These are phyloP conservation scores for Tyrannus savana DNA, from an alignment of 2,113 vertebrate genomes.

Conservation along the genomic window DNA sequence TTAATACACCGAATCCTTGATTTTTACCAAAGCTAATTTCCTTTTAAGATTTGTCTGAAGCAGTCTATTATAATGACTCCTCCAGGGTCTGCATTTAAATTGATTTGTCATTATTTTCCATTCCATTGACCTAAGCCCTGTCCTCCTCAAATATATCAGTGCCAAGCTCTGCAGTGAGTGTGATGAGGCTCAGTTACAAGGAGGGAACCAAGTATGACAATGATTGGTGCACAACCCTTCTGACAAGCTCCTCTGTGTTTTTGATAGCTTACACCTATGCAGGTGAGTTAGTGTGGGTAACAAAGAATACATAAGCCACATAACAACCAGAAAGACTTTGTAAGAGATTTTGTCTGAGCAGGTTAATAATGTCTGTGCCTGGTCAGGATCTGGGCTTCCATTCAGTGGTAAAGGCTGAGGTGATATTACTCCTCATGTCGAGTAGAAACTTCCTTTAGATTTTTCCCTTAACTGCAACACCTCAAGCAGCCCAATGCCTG, in stretches of 20 bases:
- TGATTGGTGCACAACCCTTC: neutral
- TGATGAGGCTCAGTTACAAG: neutral
- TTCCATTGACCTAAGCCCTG: neutral
- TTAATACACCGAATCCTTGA: slow-evolving; percentile 1
- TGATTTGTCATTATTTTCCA: slow-evolving; percentile 24
- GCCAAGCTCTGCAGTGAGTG: neutral
- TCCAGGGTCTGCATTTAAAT: slow-evolving; percentile 29
- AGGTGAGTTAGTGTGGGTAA: neutral
- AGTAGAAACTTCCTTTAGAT: neutral
- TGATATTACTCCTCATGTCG: neutral
- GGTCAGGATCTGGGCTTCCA: neutral
- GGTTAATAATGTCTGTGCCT: neutral
- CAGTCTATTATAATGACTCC: neutral
- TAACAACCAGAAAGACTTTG: neutral
- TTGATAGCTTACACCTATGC: neutral
- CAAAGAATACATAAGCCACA: neutral
- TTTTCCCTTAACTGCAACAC: neutral
- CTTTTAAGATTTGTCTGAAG: slow-evolving; percentile 19
- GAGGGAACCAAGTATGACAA: neutral
- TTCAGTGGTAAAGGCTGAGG: neutral
- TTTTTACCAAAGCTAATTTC: slow-evolving; percentile 27
- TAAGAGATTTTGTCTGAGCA: neutral
- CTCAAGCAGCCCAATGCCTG: neutral
- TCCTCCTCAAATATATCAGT: neutral
- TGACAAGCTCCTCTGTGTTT: neutral